These are phyloP conservation scores for Oasisia sp. DNA, from an alignment of 2,888 invertebrate species.

Conservation along the genomic window DNA sequence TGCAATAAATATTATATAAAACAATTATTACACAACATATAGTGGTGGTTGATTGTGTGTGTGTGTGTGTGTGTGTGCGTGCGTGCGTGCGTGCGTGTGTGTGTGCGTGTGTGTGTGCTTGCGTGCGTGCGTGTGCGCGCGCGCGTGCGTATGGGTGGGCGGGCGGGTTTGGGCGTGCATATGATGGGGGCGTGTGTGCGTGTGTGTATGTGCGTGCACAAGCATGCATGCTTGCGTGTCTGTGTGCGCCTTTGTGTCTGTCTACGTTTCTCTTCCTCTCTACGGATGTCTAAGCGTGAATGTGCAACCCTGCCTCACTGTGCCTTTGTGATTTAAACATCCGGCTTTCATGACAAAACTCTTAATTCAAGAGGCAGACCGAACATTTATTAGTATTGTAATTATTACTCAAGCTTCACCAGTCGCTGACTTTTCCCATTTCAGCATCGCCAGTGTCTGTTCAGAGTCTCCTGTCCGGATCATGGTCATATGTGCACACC, in stretches of 20 bases:
- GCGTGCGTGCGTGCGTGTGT: background rate
- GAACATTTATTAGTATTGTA: too few species aligned
- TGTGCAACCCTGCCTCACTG: background rate
- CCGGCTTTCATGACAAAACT: too few species aligned
- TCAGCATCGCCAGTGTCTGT: too few species aligned
- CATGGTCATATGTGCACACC: too few species aligned
- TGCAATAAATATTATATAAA: background rate
- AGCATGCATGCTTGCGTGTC: background rate
- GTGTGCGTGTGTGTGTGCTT: background rate
- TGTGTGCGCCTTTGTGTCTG: background rate
- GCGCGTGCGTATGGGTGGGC: background rate
- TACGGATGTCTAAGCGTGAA: background rate
- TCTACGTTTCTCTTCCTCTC: too few species aligned
- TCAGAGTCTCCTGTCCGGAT: too few species aligned
- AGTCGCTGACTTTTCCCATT: too few species aligned
- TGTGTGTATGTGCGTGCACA: slow-evolving; percentile 12
- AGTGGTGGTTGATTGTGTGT: background rate
- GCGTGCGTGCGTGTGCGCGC: background rate
- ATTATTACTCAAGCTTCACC: too few species aligned
- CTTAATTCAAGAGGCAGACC: too few species aligned
- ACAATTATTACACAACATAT: background rate
- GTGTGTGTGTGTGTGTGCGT: background rate
- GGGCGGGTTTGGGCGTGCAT: background rate
- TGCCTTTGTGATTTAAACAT: too few species aligned
- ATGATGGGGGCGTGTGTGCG: background rate